Percentiles rank a stretch among this genome's conserved stretches.
These are phyloP conservation scores for Orius insidiosus DNA, from an alignment of 1,140 invertebrate species.

Conservation along the genomic window DNA sequence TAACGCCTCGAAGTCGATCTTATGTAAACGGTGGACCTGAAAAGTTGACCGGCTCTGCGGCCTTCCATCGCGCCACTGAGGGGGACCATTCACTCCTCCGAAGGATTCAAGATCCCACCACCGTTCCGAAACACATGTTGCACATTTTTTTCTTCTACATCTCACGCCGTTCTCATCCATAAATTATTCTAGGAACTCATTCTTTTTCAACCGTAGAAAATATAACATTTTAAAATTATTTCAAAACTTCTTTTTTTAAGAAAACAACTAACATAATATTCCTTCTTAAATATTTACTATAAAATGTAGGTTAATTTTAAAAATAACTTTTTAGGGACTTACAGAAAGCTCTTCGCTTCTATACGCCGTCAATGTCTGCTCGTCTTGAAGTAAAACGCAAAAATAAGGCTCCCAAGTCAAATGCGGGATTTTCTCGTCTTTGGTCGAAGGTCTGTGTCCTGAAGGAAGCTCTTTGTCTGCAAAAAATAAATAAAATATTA, in stretches of 20 bases:
- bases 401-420: slow-evolving; percentile 68
- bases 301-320: too few relatives aligned
- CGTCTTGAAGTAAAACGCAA: slow-evolving; percentile 70
- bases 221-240: too few relatives aligned
- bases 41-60: neutral
- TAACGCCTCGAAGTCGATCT: neutral
- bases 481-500: slow-evolving; percentile 8
- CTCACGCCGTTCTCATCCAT: neutral
- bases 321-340: slow-evolving; percentile 27
- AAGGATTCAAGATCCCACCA: too few relatives aligned
- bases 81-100: neutral
- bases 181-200: neutral
- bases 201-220: neutral
- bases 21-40: slow-evolving; percentile 8
- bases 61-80: neutral
- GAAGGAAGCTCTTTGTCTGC: slow-evolving; percentile 29
- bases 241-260: neutral
- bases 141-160: neutral
- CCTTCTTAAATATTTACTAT: too few relatives aligned
- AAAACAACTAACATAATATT: slow-evolving; percentile 6
- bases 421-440: slow-evolving; percentile 24
- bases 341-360: slow-evolving; percentile 76
- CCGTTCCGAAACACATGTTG: too few relatives aligned
- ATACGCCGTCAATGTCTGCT: slow-evolving; percentile 67
- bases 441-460: slow-evolving; percentile 25